Evolutionary conservation across 1,140 invertebrate species (phyloP).

Genomic region (Ceratosolen fusciceps): DNA sequence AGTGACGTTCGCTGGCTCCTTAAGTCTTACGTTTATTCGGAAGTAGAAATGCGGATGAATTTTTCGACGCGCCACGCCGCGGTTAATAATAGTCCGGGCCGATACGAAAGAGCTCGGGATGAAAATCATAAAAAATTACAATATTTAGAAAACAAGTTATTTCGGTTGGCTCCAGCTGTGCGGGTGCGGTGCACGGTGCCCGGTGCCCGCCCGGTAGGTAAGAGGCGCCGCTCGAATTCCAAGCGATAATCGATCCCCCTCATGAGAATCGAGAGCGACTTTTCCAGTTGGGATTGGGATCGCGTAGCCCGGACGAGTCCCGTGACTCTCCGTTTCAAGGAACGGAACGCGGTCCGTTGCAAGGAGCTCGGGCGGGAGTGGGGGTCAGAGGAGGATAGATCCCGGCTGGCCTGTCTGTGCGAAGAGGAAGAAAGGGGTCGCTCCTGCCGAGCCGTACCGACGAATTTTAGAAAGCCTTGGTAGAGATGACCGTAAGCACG

Average conservation of each 20-base stretch:
- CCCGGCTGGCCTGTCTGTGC: too few relatives aligned
- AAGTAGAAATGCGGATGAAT: constrained; percentile 20
- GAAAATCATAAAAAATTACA: constrained; percentile 17
- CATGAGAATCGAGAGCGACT: too few relatives aligned
- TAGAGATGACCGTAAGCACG: background rate
- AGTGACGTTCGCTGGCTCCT: background rate
- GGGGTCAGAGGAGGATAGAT: background rate
- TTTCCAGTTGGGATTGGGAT: too few relatives aligned
- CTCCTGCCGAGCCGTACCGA: too few relatives aligned
- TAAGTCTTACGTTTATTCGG: background rate
- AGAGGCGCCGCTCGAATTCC: background rate
- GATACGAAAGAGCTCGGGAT: background rate
- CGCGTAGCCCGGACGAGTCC: too few relatives aligned
- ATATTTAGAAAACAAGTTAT: constrained; percentile 15
- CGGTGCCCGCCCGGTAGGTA: too few relatives aligned
- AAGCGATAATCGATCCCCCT: too few relatives aligned
- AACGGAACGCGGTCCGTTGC: background rate
- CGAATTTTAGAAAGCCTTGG: constrained; percentile 4
- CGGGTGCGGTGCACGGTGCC: too few relatives aligned
- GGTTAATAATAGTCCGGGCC: constrained; percentile 17
- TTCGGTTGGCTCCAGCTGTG: background rate
- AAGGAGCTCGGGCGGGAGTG: background rate
- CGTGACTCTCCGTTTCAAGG: background rate
- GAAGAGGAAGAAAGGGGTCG: too few relatives aligned
- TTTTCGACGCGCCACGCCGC: background rate